A percentile compares a stretch with the other conserved stretches of the same genome.
Conservation (phyloP, 1,140 invertebrate genomes). For the Oryzaephilus surinamensis region DNA sequence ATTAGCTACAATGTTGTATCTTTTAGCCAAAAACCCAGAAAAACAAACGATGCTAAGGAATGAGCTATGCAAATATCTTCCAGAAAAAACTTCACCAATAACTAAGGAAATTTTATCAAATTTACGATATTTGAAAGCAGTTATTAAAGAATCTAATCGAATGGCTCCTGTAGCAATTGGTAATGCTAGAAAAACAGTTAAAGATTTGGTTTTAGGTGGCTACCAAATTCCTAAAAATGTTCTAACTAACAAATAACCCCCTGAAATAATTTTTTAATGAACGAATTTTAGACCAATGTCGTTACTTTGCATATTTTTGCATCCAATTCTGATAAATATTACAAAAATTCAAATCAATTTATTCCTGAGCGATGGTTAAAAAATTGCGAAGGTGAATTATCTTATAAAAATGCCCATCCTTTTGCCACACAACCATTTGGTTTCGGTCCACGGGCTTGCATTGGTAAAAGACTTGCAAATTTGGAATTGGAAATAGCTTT, state of each 20-base stretch:
- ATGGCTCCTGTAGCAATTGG: slow-evolving; percentile 42
- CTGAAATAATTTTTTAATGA: not conserved
- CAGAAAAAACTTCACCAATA: slow-evolving; percentile 11
- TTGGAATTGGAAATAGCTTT: slow-evolving; percentile 54
- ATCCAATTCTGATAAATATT: slow-evolving; percentile 8
- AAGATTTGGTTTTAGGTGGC: slow-evolving; percentile 44
- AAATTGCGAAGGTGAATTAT: slow-evolving; percentile 8
- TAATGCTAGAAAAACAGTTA: slow-evolving; percentile 38
- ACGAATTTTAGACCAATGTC: slow-evolving; percentile 1
- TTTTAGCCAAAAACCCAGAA: slow-evolving; percentile 12
- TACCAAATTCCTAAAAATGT: slow-evolving; percentile 48
- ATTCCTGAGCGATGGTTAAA: slow-evolving; percentile 16
- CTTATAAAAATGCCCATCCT: slow-evolving; percentile 6
- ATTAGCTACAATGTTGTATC: slow-evolving; percentile 12
- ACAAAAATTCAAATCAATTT: slow-evolving; percentile 7
- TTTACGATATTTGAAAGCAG: slow-evolving; percentile 50
- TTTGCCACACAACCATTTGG: slow-evolving; percentile 16
- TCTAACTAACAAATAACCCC: slow-evolving; percentile 21
- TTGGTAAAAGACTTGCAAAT: slow-evolving; percentile 54
- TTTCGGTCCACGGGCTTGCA: slow-evolving; percentile 29
- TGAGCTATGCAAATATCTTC: slow-evolving; percentile 13
- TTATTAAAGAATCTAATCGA: slow-evolving; percentile 51
- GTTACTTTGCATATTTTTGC: slow-evolving; percentile 1
- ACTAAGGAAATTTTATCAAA: slow-evolving; percentile 38
- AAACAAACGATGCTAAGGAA: slow-evolving; percentile 14